Evolutionary conservation across 2,888 invertebrate species (phyloP), one percentile per base, ranked within the genome.

Genomic region (Helleia helle): DNA sequence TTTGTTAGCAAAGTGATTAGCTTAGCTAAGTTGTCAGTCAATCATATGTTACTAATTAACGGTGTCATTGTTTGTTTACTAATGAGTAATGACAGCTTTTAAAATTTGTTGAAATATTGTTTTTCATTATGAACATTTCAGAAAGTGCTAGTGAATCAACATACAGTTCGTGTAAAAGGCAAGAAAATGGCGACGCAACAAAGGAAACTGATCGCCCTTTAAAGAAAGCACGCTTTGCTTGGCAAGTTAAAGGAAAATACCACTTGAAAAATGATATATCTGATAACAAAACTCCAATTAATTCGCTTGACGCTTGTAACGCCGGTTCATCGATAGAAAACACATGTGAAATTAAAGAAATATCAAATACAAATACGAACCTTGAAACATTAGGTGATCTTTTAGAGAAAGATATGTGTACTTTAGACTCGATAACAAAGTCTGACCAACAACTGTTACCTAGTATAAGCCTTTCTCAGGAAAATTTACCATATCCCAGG

Each of bases 241-340:
- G 89, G 89, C 88, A 90, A 81, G 87, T 90, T 44, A 89, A 89
- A 71, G 89, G 89, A 28, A 85, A 87, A 80, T 86, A 88, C 62
- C 88, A 88, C 61, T 65, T 88, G 49, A 88, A 85, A 70, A 83
- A 84, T 48, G 75, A 76, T 45, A 48, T 55, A 41, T 49, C 59
- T 15, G 66, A 63, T 18, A 49, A 49, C 24, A 58, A 57, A 43
- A 37, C 58, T 29, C 15, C 48, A 26, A 39, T 51, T 11, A 34
- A 47, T 14, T 38, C 50, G 9, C 52, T 41, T 15, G 63, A 63
- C 26, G 27, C 52, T 9, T 60, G 60, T 13, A 43, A 40, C 37
- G 51, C 62, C 44, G 55, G 52, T 41, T 42, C 63, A 11, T 59
- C 61, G 8, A 60, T 66, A 25, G 56, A 64, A 31, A 61, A 46